phyloP scores from a whole-genome alignment of 1,140 invertebrate species.

The Caenorhabditis inopinata region DNA sequence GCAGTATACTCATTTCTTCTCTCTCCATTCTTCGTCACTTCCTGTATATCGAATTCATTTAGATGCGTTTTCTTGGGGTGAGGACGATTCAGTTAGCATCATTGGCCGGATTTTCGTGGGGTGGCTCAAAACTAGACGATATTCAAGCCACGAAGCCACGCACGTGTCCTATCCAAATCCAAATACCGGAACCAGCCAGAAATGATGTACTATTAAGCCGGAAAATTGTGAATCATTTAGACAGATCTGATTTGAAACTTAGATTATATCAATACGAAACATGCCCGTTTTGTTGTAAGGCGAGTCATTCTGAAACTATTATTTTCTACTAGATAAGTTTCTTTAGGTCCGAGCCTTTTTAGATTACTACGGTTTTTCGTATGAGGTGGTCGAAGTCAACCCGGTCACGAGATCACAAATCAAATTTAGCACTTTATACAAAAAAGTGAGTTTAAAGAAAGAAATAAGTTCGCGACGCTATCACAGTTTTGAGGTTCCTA shows the following conservation, averaged over 20 bases:
- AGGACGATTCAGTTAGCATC: neutral
- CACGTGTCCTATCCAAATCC: conserved; percentile 40
- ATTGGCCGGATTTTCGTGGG: conserved; percentile 19
- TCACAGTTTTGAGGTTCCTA: conserved; percentile 52
- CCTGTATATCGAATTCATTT: too few species aligned
- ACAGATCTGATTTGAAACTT: conserved; percentile 78
- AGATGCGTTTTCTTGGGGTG: conserved; percentile 6
- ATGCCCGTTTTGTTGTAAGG: conserved; percentile 97
- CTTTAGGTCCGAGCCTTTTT: conserved; percentile 79
- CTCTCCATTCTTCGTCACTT: too few species aligned
- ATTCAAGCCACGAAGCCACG: neutral
- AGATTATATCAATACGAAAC: conserved; percentile 93
- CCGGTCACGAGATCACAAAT: conserved; percentile 84
- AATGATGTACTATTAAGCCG: conserved; percentile 41
- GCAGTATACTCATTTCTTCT: too few species aligned
- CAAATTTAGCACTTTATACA: conserved; percentile 84
- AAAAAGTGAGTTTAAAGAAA: conserved; percentile 72
- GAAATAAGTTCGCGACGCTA: neutral
- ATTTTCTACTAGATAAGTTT: neutral
- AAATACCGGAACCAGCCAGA: conserved; percentile 41
- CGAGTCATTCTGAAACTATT: conserved; percentile 3
- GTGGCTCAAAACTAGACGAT: conserved; percentile 7
- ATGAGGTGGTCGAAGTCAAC: conserved; percentile 94
- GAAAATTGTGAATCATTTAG: conserved; percentile 66
- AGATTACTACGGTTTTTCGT: conserved; percentile 88